These are phyloP conservation scores for Polylopha cassiicola DNA, from an alignment of 2,888 invertebrate species.

Conservation along the genomic window DNA sequence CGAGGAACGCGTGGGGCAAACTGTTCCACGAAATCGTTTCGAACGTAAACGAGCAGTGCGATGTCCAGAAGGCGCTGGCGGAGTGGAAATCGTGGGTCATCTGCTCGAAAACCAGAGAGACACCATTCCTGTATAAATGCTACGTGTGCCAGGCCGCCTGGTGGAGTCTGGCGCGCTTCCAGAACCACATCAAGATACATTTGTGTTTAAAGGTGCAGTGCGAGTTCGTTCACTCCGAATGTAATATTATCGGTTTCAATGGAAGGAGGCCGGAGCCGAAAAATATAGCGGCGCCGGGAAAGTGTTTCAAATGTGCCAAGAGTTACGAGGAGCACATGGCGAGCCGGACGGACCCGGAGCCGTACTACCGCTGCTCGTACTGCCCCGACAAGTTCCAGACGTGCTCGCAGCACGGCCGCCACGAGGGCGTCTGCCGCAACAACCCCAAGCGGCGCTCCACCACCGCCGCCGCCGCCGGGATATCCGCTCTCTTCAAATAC, in stretches of 20 bases:
- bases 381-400: slow-evolving; percentile 29
- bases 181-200: slow-evolving; percentile 34
- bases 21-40: slow-evolving; percentile 29
- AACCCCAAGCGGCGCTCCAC: slow-evolving; percentile 9
- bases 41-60: background rate
- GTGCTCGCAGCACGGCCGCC: slow-evolving; percentile 26
- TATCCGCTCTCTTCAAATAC: no score
- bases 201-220: slow-evolving; percentile 15
- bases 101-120: slow-evolving; percentile 20
- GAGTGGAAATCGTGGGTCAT: slow-evolving; percentile 33
- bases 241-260: slow-evolving; percentile 30
- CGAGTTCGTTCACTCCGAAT: slow-evolving; percentile 28
- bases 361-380: slow-evolving; percentile 26
- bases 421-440: slow-evolving; percentile 23
- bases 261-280: fast-evolving
- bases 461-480: no score
- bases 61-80: slow-evolving; percentile 5
- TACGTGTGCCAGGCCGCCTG: slow-evolving; percentile 41
- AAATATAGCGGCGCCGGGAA: slow-evolving; percentile 25
- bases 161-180: slow-evolving; percentile 44
- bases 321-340: slow-evolving; percentile 21
- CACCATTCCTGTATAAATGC: slow-evolving; percentile 47
- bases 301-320: slow-evolving; percentile 41
- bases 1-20: slow-evolving; percentile 26
- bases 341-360: background rate